Base-by-base conservation (phyloP, 2,888 invertebrate genomes). In the Archips xylosteana region DNA sequence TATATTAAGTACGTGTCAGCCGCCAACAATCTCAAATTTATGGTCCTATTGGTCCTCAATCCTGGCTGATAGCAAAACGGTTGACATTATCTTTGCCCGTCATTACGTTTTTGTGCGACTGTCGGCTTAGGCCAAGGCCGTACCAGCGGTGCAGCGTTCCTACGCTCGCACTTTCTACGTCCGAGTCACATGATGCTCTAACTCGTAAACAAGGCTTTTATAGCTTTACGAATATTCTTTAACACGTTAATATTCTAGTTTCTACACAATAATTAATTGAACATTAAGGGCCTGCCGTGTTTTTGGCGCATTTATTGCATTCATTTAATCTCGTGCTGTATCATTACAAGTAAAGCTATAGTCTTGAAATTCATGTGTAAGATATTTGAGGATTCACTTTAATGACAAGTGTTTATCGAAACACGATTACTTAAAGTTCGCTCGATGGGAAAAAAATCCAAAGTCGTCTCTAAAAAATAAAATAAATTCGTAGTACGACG, bases 91-190 rank as follows among this genome's bases (percentile, higher is more conserved):
- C 45, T 57, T 12, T 4, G 12, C 57, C 12, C 2, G 34, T 32
- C 65, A 34, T 65, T 51, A 49, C 32, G 71, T 75, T 75, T 78
- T 77, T 78, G 75, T 71, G 71, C 63, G 67, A 47, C 69, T 74
- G 75, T 70, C 72, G 49, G n/a, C 15, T 54, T 23, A 15, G 59
- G 71, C 71, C 77, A 79, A 80, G 79, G 78, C 57, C 73, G 71
- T 49, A 68, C 70, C 71, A 47, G 36, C 68, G 65, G 51, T 70
- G 78, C 65, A 47, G 66, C 70, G 77, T 70, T 74, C 76, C 71
- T 61, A 72, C 59, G 32, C 76, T 80, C 49, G 12, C 12, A 75
- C 71, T 68, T 71, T 75, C 71, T 64, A 71, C 59, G 36, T n/a
- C 34, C 32, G 36, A 51, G 51, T 75, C 75, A 68, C 67, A 54